Conservation (phyloP, 2,113 vertebrate genomes). For the Mus musculus region GRCm39 chr15:95991501-95992000, state of each 20-base stretch:
- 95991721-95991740: neutral
- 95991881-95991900: neutral
- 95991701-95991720: neutral
- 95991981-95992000: neutral
- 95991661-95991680: too few species aligned
- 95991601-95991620: too few species aligned
- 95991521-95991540: neutral
- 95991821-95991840: neutral
- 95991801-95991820: neutral
- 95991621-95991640: neutral
- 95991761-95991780: neutral
- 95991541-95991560: neutral
- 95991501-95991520: too few species aligned
- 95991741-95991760: neutral
- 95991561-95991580: neutral
- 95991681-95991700: neutral
- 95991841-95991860: neutral
- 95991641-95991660: neutral
- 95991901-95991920: neutral
- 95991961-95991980: neutral
- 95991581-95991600: neutral
- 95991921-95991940: neutral
- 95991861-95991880: neutral
- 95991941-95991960: too few species aligned
- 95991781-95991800: neutral